phyloP scores from a whole-genome alignment of 2,113 vertebrate genomes.

The Siniperca chuatsi region DNA sequence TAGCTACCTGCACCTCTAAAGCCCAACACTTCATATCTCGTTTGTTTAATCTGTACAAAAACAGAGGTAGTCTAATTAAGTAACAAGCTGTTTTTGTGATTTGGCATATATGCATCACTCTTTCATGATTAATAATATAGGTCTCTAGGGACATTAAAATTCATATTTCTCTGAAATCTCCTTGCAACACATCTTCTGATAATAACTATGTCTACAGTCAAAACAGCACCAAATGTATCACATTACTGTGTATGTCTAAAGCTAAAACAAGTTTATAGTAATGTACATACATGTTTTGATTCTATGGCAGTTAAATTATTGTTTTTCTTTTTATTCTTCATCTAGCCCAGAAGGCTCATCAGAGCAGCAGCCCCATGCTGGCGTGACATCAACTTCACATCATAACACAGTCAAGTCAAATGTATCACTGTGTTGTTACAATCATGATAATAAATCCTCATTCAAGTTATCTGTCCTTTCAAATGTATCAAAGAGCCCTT shows the following conservation, averaged over 20 bases:
- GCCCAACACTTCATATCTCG: no score
- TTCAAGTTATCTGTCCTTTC: constrained; percentile 7
- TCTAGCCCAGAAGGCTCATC: constrained; percentile 52
- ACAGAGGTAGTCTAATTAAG: neutral
- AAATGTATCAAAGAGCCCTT: neutral
- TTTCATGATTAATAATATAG: neutral
- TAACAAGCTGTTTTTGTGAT: neutral
- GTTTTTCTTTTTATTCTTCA: constrained; percentile 4
- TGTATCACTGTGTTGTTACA: constrained; percentile 7
- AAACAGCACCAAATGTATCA: neutral
- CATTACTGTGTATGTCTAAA: neutral
- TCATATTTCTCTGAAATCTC: neutral
- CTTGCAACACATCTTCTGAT: neutral
- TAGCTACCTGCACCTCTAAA: no score
- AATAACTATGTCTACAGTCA: neutral
- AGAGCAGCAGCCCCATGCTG: constrained; percentile 4
- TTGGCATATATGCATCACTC: neutral
- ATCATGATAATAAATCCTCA: neutral
- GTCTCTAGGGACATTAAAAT: neutral
- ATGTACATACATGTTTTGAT: neutral
- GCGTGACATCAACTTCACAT: constrained; percentile 26
- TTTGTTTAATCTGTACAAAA: no score
- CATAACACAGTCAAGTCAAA: constrained; percentile 12
- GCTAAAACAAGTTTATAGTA: neutral
- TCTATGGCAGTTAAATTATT: neutral